phyloP scores from a whole-genome alignment of 2,797 vertebrate genomes.

The Enteromius thamalakanensis region DNA sequence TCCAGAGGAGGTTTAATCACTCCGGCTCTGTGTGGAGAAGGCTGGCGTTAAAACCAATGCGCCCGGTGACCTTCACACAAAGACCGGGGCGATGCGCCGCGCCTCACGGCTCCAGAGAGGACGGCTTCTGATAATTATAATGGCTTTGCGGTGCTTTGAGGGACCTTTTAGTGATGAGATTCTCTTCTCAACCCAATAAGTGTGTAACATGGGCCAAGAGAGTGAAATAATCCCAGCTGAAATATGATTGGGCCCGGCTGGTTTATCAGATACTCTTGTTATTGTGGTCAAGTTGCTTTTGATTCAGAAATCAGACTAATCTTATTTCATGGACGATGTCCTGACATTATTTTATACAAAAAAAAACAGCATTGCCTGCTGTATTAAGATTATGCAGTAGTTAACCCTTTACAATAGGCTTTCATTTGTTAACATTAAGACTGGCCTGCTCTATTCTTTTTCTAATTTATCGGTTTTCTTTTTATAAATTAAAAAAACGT shows the following conservation, averaged over 20 bases:
- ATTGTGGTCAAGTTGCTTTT: conserved; percentile 8
- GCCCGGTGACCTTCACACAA: conserved; percentile 38
- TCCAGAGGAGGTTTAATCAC: conserved; percentile 15
- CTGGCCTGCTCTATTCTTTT: no score
- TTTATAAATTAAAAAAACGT: no score
- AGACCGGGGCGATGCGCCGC: background rate
- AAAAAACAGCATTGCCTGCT: background rate
- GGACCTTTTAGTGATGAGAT: conserved; percentile 45
- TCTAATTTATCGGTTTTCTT: no score
- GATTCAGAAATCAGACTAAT: conserved; percentile 13
- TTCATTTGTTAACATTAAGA: background rate
- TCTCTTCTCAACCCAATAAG: conserved; percentile 36
- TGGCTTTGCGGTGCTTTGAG: conserved; percentile 39
- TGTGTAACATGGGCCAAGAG: conserved; percentile 5
- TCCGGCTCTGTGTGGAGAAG: background rate
- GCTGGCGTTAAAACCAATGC: background rate
- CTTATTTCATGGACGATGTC: background rate
- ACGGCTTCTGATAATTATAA: conserved; percentile 36
- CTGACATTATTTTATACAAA: background rate
- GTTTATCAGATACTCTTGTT: background rate
- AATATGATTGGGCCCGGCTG: conserved; percentile 15
- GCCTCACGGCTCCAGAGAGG: conserved; percentile 9
- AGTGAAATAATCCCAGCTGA: conserved; percentile 37
- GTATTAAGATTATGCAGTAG: background rate
- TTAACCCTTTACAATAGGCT: background rate